Conservation (phyloP, 2,113 vertebrate species). For the Anguilla rostrata region DNA sequence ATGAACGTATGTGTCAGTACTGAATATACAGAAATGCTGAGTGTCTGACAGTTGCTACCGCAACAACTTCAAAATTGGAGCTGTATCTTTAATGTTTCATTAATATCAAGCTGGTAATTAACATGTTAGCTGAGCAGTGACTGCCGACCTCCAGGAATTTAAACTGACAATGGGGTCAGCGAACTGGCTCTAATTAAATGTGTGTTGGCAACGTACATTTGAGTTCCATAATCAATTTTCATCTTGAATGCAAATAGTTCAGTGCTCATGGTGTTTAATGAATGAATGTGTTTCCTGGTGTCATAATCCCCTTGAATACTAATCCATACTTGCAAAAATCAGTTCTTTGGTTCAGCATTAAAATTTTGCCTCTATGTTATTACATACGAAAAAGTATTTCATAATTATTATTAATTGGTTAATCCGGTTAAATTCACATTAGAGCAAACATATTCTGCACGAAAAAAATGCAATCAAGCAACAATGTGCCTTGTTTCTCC, state of each 20-base stretch:
- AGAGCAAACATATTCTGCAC: background rate
- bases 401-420: background rate
- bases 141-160: conserved; percentile 16
- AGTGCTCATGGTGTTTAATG: background rate
- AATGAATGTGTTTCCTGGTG: conserved; percentile 9
- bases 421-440: background rate
- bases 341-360: background rate
- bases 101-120: conserved; percentile 3
- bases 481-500: background rate
- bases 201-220: background rate
- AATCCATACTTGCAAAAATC: background rate
- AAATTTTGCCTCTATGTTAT: background rate
- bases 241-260: conserved; percentile 8
- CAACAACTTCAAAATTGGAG: background rate
- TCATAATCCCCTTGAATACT: background rate
- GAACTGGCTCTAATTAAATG: conserved; percentile 21
- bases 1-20: background rate
- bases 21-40: background rate
- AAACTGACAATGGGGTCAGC: background rate
- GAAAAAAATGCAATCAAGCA: background rate
- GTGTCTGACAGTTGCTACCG: background rate
- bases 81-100: background rate
- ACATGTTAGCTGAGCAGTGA: conserved; percentile 22
- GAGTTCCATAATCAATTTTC: conserved; percentile 16
- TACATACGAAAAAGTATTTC: background rate